Base-by-base conservation (phyloP, 2,113 vertebrate genomes). In the Ailuropoda melanoleuca region DNA sequence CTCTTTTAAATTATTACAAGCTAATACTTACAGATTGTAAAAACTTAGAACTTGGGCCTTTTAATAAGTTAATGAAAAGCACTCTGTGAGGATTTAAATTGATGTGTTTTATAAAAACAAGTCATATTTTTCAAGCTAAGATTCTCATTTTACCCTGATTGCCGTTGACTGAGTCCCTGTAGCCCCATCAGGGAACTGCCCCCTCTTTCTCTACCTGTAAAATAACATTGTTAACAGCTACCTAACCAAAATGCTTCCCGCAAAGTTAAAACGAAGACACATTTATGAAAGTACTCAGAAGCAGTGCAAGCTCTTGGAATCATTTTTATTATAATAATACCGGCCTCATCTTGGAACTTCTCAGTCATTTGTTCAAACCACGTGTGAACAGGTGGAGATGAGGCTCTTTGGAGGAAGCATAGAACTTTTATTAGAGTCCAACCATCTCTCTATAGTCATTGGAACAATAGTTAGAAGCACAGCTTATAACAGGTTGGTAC, bases 1-100 rank as follows among this genome's bases (percentile, higher is more conserved):
- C 91, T 95, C 13, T 56, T 91, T 93, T 83, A 84, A 95, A 72
- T 66, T 66, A 88, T 93, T 88, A 19, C 7, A 80, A 95, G 75
- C 66, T 78, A 68, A 89, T 78, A 56, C 1, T 11, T 85, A 78
- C 23, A 31, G 29, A 53, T 77, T 82, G 70, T 95, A 75, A 66
- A 92, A 88, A 64, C 34, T 4, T 81, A 48, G 43, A 78, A 72
- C 75, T 87, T 91, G 53, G 31, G 13, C 31, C 29, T 95, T 90
- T 93, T 72, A 58, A 34, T 83, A 74, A 48, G 4, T 29, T 31
- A 74, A 50, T 58, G 21, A 81, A 78, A 92, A 95, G 4, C 8
- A 23, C 13, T 64, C 23, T 66, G 14, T 91, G 50, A 88, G 6
- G 18, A 64, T 93, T 93, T 89, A 50, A 77, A 77, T 55, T 93